Percentiles rank a stretch among this genome's conserved stretches.
These are phyloP conservation scores for Papilio demoleus DNA, from an alignment of 2,888 invertebrate species.

Conservation along the genomic window DNA sequence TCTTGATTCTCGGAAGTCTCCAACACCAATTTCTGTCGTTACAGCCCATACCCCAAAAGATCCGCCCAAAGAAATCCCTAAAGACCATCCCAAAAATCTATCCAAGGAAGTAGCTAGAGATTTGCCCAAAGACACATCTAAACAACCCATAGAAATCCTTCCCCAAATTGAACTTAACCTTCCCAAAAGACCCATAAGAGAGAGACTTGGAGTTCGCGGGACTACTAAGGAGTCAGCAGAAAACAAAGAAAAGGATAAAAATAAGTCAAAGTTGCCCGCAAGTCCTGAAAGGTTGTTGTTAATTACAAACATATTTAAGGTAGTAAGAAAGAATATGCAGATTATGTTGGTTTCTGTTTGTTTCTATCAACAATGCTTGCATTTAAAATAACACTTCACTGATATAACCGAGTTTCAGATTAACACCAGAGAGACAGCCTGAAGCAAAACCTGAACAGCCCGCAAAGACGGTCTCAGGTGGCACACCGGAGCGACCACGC, in stretches of 20 bases:
- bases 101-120: conserved; percentile 56
- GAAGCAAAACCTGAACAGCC: conserved; percentile 56
- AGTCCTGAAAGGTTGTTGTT: conserved; percentile 77
- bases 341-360: conserved; percentile 43
- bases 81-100: conserved; percentile 61
- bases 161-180: conserved; percentile 78
- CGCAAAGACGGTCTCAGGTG: conserved; percentile 50
- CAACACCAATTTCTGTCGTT: conserved; percentile 43
- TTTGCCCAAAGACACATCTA: conserved; percentile 47
- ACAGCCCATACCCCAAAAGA: conserved; percentile 31
- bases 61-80: conserved; percentile 48
- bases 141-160: conserved; percentile 60
- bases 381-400: conserved; percentile 30
- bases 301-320: conserved; percentile 62
- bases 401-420: conserved; percentile 57
- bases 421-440: conserved; percentile 72
- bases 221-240: conserved; percentile 56
- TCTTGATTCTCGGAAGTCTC: conserved; percentile 42
- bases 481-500: conserved; percentile 42
- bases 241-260: conserved; percentile 54
- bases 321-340: conserved; percentile 57
- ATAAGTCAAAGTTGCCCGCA: conserved; percentile 51
- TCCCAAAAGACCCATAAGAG: conserved; percentile 76
- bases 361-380: conserved; percentile 38
- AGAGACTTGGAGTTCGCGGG: conserved; percentile 69